phyloP scores from a whole-genome alignment of 2,797 vertebrate genomes.

The Poeciliopsis infans region DNA sequence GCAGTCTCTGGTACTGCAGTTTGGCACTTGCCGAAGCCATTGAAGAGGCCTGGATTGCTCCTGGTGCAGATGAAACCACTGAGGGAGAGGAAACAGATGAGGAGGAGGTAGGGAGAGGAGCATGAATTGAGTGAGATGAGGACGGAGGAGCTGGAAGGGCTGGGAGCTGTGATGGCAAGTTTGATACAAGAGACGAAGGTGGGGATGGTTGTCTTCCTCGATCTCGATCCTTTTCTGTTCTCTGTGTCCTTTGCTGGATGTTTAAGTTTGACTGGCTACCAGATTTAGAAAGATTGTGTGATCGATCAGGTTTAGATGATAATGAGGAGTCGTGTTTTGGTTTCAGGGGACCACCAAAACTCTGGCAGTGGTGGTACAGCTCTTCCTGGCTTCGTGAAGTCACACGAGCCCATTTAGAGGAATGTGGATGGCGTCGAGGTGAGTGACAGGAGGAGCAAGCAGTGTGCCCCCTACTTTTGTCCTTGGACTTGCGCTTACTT shows the following conservation, averaged over 20 bases:
- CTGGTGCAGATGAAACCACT: constrained; percentile 81
- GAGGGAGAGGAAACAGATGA: constrained; percentile 87
- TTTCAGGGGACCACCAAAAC: constrained; percentile 74
- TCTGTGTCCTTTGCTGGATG: constrained; percentile 77
- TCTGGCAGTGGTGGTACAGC: constrained; percentile 80
- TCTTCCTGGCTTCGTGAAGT: constrained; percentile 82
- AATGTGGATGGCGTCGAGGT: constrained; percentile 70
- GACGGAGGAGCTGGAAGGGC: constrained; percentile 80
- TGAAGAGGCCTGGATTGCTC: constrained; percentile 79
- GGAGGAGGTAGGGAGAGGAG: constrained; percentile 79
- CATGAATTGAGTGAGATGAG: constrained; percentile 75
- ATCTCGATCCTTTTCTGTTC: constrained; percentile 72
- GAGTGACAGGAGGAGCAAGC: constrained; percentile 78
- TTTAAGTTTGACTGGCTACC: constrained; percentile 84
- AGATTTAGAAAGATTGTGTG: constrained; percentile 77
- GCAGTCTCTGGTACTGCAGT: constrained; percentile 89
- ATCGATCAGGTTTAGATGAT: constrained; percentile 76
- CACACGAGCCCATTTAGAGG: constrained; percentile 75
- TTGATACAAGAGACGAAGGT: constrained; percentile 68
- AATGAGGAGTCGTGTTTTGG: constrained; percentile 78
- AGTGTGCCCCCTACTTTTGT: constrained; percentile 73
- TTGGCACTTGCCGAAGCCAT: constrained; percentile 87
- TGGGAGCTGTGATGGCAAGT: constrained; percentile 71
- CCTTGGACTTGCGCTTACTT: constrained; percentile 76
- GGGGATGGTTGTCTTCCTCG: constrained; percentile 73